These are phyloP conservation scores for Anoplius nigerrimus DNA, from an alignment of 2,888 invertebrate species.

Conservation along the genomic window DNA sequence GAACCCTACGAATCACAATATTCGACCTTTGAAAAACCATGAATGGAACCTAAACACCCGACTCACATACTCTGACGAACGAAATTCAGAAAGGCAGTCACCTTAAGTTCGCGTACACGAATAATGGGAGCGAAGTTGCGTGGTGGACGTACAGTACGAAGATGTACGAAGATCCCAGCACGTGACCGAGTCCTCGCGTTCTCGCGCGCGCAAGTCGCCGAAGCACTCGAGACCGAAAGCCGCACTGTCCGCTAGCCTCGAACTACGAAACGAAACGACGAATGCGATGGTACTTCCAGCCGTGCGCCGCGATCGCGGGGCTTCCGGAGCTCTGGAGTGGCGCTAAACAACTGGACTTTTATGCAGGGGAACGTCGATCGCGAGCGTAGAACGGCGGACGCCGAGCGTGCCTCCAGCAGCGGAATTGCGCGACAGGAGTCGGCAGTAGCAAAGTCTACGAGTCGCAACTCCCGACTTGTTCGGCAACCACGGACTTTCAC, in stretches of 20 bases:
- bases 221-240: slow-evolving; percentile 5
- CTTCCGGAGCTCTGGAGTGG: slow-evolving; percentile 57
- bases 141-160: no score
- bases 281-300: slow-evolving; percentile 26
- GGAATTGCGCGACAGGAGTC: slow-evolving; percentile 43
- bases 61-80: no score
- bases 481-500: slow-evolving; percentile 65
- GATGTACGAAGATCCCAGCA: no score
- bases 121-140: no score
- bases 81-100: no score
- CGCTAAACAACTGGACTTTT: slow-evolving; percentile 68
- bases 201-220: background rate
- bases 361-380: slow-evolving; percentile 57
- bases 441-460: slow-evolving; percentile 51
- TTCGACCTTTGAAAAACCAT: no score
- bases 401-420: slow-evolving; percentile 50
- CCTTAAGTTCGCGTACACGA: no score
- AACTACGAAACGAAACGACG: slow-evolving; percentile 9
- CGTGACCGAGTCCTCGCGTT: background rate
- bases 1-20: no score
- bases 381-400: slow-evolving; percentile 36
- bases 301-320: slow-evolving; percentile 41
- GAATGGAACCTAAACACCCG: no score
- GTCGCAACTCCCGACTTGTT: slow-evolving; percentile 33
- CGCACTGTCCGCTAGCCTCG: slow-evolving; percentile 1